Evolutionary conservation across 2,797 vertebrate species (phyloP), one percentile per base, ranked within the genome.

Genomic region (Xyrichtys novacula): DNA sequence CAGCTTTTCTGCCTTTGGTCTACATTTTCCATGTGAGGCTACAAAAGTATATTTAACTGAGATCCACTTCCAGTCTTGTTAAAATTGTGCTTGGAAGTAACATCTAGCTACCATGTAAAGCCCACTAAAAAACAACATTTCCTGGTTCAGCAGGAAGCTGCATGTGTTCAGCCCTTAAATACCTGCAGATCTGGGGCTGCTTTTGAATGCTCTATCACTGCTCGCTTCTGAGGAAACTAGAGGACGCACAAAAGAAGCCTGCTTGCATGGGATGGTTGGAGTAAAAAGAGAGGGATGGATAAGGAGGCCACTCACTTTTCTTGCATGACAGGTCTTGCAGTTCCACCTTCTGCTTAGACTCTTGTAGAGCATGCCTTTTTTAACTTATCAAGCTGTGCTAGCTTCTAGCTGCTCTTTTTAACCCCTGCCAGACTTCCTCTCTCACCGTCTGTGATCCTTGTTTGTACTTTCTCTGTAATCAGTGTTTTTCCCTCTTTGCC

Each of bases 321-420:
- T 76, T 90, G 91, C 89, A 93, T 89, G 91, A 72, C n/a, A 60
- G 73, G 67, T 78, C 76, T 78, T 79, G 59, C 43, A 66, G 52
- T 9, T 20, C 44, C 43, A 70, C 56, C 58, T 31, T 73, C 25
- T 19, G 73, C 67, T 66, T 72, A 56, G 64, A 78, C 28, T 56
- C 63, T 52, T 59, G 36, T 59, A 57, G 64, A 76, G 86, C 91
- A 92, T 91, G 91, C 68, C 50, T 26, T 53, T 34, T 53, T 34
- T 71, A 59, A 49, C 29, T 28, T 56, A 47, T 72, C 14, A 43
- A 40, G 46, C 42, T 10, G 25, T 50, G 23, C 65, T 40, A 64
- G 46, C 31, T 47, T 59, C 19, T 52, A 57, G 58, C 54, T 42
- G 58, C 66, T 59, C 50, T 12, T 31, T 58, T 38, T 32, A 77